Evolutionary conservation across 37 sponge, comb jelly and placozoan species (phyloP).

Genomic region (Hexactinellida sp.): DNA sequence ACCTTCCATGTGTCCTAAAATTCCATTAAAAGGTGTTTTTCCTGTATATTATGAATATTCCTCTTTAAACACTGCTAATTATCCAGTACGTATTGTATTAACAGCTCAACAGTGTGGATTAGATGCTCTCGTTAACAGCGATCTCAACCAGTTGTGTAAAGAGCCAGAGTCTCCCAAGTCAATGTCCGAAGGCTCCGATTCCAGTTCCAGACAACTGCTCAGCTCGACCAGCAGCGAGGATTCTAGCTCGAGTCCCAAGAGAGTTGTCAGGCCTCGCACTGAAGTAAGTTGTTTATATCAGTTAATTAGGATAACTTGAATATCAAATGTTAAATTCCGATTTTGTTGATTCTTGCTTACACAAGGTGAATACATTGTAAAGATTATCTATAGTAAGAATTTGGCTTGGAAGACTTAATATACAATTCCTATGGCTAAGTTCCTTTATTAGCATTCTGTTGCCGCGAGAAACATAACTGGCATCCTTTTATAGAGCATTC

Average conservation of each 20-base stretch:
- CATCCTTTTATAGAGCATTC: too few relatives aligned
- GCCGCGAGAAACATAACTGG: too few relatives aligned
- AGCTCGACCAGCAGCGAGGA: not conserved
- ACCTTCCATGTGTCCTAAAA: too few relatives aligned
- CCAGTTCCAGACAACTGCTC: not conserved
- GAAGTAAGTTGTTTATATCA: not conserved
- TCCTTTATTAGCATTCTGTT: not conserved
- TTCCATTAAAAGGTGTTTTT: too few relatives aligned
- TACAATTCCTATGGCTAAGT: not conserved
- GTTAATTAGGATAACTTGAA: too few relatives aligned
- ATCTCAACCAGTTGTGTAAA: not conserved
- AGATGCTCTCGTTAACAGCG: not conserved
- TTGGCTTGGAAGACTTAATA: not conserved
- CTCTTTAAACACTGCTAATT: too few relatives aligned
- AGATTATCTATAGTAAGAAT: too few relatives aligned
- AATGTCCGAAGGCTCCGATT: not conserved
- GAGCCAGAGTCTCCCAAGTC: constrained; percentile 4
- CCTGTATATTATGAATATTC: too few relatives aligned
- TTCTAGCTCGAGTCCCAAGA: not conserved
- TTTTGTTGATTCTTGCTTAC: too few relatives aligned
- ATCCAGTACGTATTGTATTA: too few relatives aligned
- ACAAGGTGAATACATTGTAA: too few relatives aligned
- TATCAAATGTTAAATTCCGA: too few relatives aligned
- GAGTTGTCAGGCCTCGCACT: not conserved
- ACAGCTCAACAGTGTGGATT: not conserved